Percentiles rank a stretch among this genome's conserved stretches.
Evolutionary conservation across 2,888 invertebrate species (phyloP).

Genomic region (Drosophila subsilvestris): DNA sequence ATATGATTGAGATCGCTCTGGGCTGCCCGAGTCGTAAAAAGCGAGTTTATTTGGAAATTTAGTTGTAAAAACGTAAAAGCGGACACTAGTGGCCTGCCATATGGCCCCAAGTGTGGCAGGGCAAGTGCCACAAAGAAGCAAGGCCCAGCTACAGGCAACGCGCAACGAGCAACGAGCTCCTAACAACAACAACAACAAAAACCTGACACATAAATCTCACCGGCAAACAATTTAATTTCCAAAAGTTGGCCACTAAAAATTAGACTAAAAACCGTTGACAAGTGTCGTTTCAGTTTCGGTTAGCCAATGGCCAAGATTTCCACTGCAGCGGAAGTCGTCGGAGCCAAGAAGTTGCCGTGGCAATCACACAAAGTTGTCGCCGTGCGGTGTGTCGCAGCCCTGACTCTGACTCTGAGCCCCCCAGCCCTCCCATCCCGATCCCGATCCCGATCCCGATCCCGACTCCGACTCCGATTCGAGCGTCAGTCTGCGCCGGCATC

Average conservation of each 20-base stretch:
- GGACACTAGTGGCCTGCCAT: not conserved
- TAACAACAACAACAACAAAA: slow-evolving; percentile 48
- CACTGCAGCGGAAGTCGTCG: slow-evolving; percentile 68
- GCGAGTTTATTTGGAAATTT: slow-evolving; percentile 69
- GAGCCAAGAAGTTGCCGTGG: slow-evolving; percentile 63
- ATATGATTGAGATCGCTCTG: slow-evolving; percentile 78
- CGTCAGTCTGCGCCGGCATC: slow-evolving; percentile 3
- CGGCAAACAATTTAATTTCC: slow-evolving; percentile 61
- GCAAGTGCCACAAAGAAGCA: slow-evolving; percentile 66
- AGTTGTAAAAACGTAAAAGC: slow-evolving; percentile 59
- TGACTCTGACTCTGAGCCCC: slow-evolving; percentile 33
- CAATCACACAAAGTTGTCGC: slow-evolving; percentile 70
- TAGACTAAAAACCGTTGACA: slow-evolving; percentile 68
- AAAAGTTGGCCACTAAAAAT: slow-evolving; percentile 51
- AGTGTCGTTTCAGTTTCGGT: slow-evolving; percentile 46
- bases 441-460: slow-evolving; percentile 23
- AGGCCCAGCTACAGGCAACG: slow-evolving; percentile 2
- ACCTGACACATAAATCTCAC: slow-evolving; percentile 64
- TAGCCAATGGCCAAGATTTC: slow-evolving; percentile 48
- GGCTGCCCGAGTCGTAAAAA: slow-evolving; percentile 61
- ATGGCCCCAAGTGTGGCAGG: slow-evolving; percentile 55
- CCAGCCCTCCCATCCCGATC: slow-evolving; percentile 12
- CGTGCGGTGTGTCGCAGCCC: slow-evolving; percentile 46
- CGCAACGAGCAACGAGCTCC: not conserved
- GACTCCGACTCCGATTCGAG: slow-evolving; percentile 34